These are phyloP conservation scores for Chrysodeixis includens DNA, from an alignment of 2,888 invertebrate species.

Conservation along the genomic window DNA sequence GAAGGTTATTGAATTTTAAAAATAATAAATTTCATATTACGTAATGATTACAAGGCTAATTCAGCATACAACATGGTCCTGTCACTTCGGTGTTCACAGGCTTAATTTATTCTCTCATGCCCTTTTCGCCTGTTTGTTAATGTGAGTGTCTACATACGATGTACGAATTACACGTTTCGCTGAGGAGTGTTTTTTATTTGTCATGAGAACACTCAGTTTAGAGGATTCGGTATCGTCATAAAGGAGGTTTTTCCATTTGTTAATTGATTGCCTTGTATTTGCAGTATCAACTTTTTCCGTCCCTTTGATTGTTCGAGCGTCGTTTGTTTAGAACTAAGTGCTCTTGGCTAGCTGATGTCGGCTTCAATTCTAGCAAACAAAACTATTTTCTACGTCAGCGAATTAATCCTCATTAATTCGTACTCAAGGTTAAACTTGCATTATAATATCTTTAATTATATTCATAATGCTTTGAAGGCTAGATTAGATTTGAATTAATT, in stretches of 20 bases:
- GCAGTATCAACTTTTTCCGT: neutral
- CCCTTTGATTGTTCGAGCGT: neutral
- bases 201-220: constrained; percentile 1
- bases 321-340: neutral
- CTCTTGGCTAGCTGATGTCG: neutral
- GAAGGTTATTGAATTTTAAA: neutral
- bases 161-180: neutral
- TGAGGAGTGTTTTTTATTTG: neutral
- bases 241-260: neutral
- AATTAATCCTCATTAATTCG: constrained; percentile 9
- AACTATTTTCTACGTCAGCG: constrained; percentile 11
- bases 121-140: constrained; percentile 12
- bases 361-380: constrained; percentile 2
- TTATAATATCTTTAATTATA: constrained; percentile 18
- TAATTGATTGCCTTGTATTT: neutral
- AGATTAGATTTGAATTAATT: constrained; percentile 10
- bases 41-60: constrained; percentile 11
- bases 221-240: neutral
- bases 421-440: constrained; percentile 21
- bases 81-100: constrained; percentile 18
- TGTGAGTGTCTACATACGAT: constrained; percentile 10
- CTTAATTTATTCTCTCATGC: constrained; percentile 13
- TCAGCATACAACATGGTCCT: constrained; percentile 11
- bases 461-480: constrained; percentile 11
- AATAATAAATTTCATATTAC: constrained; percentile 2